Evolutionary conservation across 2,888 invertebrate species (phyloP), one percentile per base, ranked within the genome.

Genomic region (Sinopyrophorus schimmeli): DNA sequence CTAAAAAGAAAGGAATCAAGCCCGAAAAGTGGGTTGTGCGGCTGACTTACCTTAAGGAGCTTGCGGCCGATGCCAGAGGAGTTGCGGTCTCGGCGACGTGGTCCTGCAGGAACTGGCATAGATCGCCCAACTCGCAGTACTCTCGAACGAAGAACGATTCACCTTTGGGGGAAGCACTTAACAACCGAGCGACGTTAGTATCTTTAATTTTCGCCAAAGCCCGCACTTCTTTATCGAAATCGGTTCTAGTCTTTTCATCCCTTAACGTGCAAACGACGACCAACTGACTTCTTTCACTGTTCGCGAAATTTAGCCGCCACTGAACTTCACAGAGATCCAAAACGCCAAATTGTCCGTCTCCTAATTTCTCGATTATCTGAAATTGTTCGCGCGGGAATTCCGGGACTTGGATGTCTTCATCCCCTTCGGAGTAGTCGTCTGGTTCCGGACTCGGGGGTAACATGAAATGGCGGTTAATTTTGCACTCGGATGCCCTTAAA

Each of bases 71-170:
- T 63, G 79, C 79, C 63, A 81, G 74, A 34, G 82, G 79, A 17
- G 77, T 78, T 11, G 82, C 80, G 27, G 84, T 83, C 71, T 89
- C 88, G 21, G 88, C 86, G 56, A 84, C 80, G 75, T 89, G 88
- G 65, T 87, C 84, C 69, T 87, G 86, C 63, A 91, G 78, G 75
- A 88, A 89, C 76, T 89, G 88, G 77, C 89, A 87, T 67, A 91
- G 80, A 76, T 91, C 91, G 43, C 90, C 90, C 65, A 83, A 80
- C 67, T 84, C 84, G 72, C 81, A 78, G 72, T 85, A 86, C 74
- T 91, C 90, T 64, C 87, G 79, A 49, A 91, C 83, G 72, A 85
- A 85, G 63, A 84, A 80, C 38, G 89, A 87, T 65, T 87, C 86
- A 57, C 84, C 81, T 47, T 80, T 77, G 52, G 86, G 77, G 71